Evolutionary conservation across 2,113 vertebrate genomes (phyloP).

Genomic region (Hemiprocne comata): DNA sequence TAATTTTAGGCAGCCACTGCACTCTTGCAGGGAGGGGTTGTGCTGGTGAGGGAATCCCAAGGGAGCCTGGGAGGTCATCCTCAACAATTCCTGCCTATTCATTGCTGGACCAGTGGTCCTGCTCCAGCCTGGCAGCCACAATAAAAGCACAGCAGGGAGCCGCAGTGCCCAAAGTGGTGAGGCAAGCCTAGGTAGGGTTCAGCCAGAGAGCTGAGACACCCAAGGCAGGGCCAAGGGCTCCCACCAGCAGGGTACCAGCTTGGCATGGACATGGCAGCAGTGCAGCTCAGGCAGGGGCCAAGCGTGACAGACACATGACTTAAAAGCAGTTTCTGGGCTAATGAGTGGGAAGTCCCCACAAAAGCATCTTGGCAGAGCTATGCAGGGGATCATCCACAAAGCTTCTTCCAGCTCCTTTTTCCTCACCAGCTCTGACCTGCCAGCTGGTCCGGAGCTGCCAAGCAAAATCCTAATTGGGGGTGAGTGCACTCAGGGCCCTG

Average conservation of each 20-base stretch:
- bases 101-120: not conserved
- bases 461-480: not conserved
- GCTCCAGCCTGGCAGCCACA: not conserved
- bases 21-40: not conserved
- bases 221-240: not conserved
- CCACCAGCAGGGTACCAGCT: not conserved
- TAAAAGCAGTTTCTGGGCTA: not conserved
- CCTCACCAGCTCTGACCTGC: not conserved
- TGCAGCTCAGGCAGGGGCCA: not conserved
- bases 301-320: not conserved
- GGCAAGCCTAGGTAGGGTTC: not conserved
- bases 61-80: not conserved
- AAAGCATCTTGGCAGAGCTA: not conserved
- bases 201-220: rapidly evolving
- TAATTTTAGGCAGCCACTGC: not conserved
- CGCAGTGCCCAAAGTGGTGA: not conserved
- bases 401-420: not conserved
- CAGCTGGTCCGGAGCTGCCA: not conserved
- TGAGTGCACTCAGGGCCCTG: not conserved
- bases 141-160: not conserved
- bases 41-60: not conserved
- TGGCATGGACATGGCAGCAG: not conserved
- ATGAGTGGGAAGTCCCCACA: rapidly evolving
- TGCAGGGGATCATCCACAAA: not conserved
- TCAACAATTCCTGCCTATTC: not conserved